Evolutionary conservation across 2,113 vertebrate genomes (phyloP).

Genomic region (Seriola rivoliana): DNA sequence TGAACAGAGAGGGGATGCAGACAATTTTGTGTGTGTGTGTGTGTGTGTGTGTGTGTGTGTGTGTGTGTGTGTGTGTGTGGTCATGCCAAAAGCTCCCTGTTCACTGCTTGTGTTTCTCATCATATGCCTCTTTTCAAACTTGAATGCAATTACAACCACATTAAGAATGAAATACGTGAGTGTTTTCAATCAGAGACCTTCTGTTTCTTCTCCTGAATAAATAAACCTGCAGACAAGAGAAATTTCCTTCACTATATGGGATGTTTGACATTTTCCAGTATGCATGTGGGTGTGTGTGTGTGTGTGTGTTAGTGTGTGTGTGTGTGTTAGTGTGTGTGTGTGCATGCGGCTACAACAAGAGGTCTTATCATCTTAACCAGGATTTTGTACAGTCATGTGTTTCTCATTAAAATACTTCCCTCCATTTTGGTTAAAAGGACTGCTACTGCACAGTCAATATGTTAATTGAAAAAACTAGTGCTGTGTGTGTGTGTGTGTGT

Average conservation of each 20-base stretch:
- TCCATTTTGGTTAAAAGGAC: slow-evolving; percentile 54
- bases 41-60: slow-evolving; percentile 19
- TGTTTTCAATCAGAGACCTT: slow-evolving; percentile 27
- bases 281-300: slow-evolving; percentile 26
- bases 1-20: slow-evolving; percentile 4
- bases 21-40: slow-evolving; percentile 2
- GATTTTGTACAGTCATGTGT: slow-evolving; percentile 75
- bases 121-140: slow-evolving; percentile 36
- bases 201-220: slow-evolving; percentile 41
- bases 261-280: slow-evolving; percentile 35
- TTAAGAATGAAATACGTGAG: slow-evolving; percentile 29
- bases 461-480: slow-evolving; percentile 11
- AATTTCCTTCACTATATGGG: neutral
- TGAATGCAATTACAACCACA: slow-evolving; percentile 47
- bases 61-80: slow-evolving; percentile 16
- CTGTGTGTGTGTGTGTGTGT: slow-evolving; percentile 14
- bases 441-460: slow-evolving; percentile 37
- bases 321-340: slow-evolving; percentile 44
- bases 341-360: slow-evolving; percentile 41
- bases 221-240: slow-evolving; percentile 31
- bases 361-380: slow-evolving; percentile 64
- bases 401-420: slow-evolving; percentile 75
- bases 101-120: slow-evolving; percentile 50
- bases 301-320: slow-evolving; percentile 31
- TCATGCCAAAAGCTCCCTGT: slow-evolving; percentile 19